These are phyloP conservation scores for Carcina quercana DNA, from an alignment of 2,888 invertebrate species.

Conservation along the genomic window DNA sequence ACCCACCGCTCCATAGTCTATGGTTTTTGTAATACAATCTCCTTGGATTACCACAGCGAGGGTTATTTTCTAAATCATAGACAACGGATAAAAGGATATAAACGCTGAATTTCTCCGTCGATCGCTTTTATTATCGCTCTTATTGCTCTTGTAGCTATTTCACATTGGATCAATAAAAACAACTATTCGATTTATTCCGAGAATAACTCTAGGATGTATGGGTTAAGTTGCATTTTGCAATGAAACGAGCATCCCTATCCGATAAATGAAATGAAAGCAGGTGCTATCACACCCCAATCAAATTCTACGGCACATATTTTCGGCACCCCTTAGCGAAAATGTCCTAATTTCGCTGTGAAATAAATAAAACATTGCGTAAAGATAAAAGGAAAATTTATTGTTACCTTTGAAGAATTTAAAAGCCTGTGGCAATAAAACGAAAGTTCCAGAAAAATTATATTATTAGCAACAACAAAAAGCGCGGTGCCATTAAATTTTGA, in stretches of 20 bases:
- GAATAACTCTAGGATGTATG: neutral
- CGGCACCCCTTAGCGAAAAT: constrained; percentile 13
- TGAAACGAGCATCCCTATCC: constrained; percentile 4
- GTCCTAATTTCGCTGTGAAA: constrained; percentile 1
- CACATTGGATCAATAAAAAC: too few species aligned
- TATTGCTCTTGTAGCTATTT: too few species aligned
- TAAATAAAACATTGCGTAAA: neutral
- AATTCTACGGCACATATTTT: constrained; percentile 19
- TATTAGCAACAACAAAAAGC: neutral
- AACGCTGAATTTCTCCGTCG: too few species aligned
- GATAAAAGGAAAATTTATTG: constrained; percentile 2
- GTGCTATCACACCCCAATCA: constrained; percentile 23
- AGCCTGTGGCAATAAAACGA: neutral
- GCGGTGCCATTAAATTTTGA: neutral
- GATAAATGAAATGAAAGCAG: constrained; percentile 21
- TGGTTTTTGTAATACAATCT: too few species aligned
- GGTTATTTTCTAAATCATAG: too few species aligned
- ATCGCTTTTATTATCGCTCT: too few species aligned
- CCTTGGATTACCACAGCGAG: too few species aligned
- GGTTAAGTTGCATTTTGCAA: neutral
- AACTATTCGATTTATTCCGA: too few species aligned
- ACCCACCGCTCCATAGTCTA: too few species aligned
- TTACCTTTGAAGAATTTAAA: neutral
- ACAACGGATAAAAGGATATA: too few species aligned
- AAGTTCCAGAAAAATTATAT: too few species aligned